A percentile compares a stretch with the other conserved stretches of the same genome.
Evolutionary conservation across 2,113 vertebrate species (phyloP).

Genomic region (Gila orcuttii): DNA sequence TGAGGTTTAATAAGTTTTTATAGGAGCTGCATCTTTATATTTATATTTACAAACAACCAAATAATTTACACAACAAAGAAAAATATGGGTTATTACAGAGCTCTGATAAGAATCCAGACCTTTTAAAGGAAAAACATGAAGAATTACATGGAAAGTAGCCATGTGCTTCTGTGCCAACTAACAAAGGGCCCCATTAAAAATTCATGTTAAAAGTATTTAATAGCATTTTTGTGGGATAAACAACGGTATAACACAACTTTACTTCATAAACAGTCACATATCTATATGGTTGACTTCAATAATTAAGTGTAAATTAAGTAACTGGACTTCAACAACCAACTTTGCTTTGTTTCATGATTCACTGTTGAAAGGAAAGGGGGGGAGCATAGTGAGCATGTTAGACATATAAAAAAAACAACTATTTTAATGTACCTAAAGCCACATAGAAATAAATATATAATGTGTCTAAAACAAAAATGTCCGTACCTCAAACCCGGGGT

Average conservation of each 20-base stretch:
- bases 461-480: neutral
- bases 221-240: neutral
- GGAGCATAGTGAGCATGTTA: neutral
- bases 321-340: constrained; percentile 31
- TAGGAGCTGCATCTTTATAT: neutral
- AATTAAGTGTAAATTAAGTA: neutral
- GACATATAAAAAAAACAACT: neutral
- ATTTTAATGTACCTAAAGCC: neutral
- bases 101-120: neutral
- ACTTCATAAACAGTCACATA: neutral
- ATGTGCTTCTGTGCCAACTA: constrained; percentile 61
- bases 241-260: neutral
- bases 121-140: constrained; percentile 3
- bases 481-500: constrained; percentile 89
- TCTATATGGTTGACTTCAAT: neutral
- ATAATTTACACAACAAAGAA: neutral
- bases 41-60: neutral
- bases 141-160: constrained; percentile 37
- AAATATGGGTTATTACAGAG: neutral
- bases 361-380: constrained; percentile 37
- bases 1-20: neutral
- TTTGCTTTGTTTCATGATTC: constrained; percentile 60
- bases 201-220: neutral
- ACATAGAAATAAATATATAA: neutral
- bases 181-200: constrained; percentile 62